Evolutionary conservation across 2,888 invertebrate species (phyloP).

Genomic region (Cheilosia vulpina): DNA sequence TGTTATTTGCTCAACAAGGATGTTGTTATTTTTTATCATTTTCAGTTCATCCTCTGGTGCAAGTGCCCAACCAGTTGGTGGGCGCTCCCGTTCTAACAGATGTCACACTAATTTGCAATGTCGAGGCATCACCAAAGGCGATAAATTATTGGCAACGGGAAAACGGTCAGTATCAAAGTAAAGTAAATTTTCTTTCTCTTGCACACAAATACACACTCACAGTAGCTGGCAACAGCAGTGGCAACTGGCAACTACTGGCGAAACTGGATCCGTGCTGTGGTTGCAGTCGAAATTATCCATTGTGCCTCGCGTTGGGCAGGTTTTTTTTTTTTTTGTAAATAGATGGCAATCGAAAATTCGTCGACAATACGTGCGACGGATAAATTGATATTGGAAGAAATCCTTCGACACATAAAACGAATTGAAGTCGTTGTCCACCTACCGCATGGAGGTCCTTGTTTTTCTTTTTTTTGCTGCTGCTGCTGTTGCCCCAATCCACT

Average conservation of each 20-base stretch:
- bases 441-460: slow-evolving; percentile 19
- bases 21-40: slow-evolving; percentile 62
- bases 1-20: slow-evolving; percentile 71
- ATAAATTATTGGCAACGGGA: slow-evolving; percentile 97
- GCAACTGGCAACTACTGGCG: background rate
- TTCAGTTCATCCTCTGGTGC: slow-evolving; percentile 95
- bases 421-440: slow-evolving; percentile 58
- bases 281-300: slow-evolving; percentile 62
- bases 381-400: slow-evolving; percentile 63
- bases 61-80: slow-evolving; percentile 96
- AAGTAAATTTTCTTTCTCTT: slow-evolving; percentile 65
- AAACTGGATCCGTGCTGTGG: slow-evolving; percentile 27
- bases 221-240: slow-evolving; percentile 12
- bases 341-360: slow-evolving; percentile 57
- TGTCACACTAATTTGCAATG: slow-evolving; percentile 93
- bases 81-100: slow-evolving; percentile 94
- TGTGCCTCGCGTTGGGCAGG: slow-evolving; percentile 40
- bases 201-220: slow-evolving; percentile 9
- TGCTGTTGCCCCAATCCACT: slow-evolving; percentile 41
- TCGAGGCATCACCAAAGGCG: slow-evolving; percentile 96
- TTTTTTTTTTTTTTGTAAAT: slow-evolving; percentile 10
- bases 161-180: slow-evolving; percentile 87
- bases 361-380: slow-evolving; percentile 65
- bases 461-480: background rate
- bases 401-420: slow-evolving; percentile 54